These are phyloP conservation scores for Hemibagrus wyckioides DNA, from an alignment of 2,113 vertebrate genomes.

Conservation along the genomic window DNA sequence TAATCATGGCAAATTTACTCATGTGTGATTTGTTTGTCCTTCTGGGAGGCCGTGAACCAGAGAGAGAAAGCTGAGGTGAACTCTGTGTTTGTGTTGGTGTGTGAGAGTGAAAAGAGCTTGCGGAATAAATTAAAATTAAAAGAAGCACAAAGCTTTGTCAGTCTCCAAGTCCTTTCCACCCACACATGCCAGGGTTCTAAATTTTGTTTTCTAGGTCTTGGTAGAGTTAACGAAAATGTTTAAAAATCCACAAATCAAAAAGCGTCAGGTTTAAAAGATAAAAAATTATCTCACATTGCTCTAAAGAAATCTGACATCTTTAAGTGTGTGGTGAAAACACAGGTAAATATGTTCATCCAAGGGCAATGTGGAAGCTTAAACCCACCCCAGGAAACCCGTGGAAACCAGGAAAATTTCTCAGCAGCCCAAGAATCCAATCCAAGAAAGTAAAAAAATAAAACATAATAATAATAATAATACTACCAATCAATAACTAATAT, in stretches of 20 bases:
- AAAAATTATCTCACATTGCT: background rate
- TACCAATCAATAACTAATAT: too few species aligned
- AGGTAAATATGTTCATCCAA: background rate
- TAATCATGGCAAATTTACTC: background rate
- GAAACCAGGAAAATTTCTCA: background rate
- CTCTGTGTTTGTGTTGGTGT: background rate
- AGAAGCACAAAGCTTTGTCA: background rate
- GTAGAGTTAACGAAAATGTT: background rate
- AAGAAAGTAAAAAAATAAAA: too few species aligned
- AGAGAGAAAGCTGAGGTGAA: background rate
- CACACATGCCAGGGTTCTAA: background rate
- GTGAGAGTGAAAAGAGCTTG: background rate
- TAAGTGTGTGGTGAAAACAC: background rate
- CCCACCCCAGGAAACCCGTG: background rate
- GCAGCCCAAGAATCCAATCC: background rate
- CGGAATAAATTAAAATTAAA: background rate
- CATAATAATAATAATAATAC: too few species aligned
- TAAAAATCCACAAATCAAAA: background rate
- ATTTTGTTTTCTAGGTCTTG: slow-evolving; percentile 18
- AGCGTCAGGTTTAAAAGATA: background rate
- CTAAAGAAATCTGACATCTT: background rate
- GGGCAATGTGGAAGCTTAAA: background rate
- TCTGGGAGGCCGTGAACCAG: background rate
- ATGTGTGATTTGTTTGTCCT: background rate
- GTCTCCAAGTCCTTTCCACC: background rate